Base-by-base conservation (phyloP, 2,797 vertebrate species). In the Anableps anableps region DNA sequence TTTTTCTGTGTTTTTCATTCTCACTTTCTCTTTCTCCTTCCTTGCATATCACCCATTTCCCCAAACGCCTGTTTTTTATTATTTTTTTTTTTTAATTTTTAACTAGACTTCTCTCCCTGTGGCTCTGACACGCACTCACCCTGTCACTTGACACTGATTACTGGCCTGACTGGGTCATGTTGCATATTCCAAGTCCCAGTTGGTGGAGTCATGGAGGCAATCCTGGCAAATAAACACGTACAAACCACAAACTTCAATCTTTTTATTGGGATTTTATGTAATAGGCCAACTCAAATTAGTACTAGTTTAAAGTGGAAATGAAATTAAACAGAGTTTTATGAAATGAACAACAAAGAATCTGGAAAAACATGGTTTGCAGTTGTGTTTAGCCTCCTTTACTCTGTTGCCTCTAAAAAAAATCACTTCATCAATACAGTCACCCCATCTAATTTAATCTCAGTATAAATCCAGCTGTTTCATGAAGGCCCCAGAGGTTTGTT, bases 81-180 rank as follows among this genome's bases (percentile, higher is more conserved):
- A 48, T 75, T 80, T 78, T 77, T 36, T n/a, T n/a, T 77, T 50
- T 60, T 64, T 78, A 64, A 48, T 75, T 80, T 78, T 77, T 36
- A 72, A 77, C 51, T 9, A 53, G 68, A 82, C 81, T 72, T 76
- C 41, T 55, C 80, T 77, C 74, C 81, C 83, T 75, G 34, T 73
- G 60, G 62, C 75, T 77, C 78, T 53, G 68, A 84, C 80, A 74
- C 19, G 9, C 77, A 31, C 74, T 74, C 78, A 76, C 82, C 53
- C 85, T 83, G 53, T 76, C 85, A 79, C 84, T 89, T 91, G 88
- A 91, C 89, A 90, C 80, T 80, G 85, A 90, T 88, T 88, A 81
- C 83, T 86, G 88, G 83, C 80, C 79, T 85, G 87, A 85, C 88
- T 83, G 86, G 87, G 83, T 85, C 80, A 77, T 88, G 84, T 82